Evolutionary conservation across 1,140 invertebrate species (phyloP).

Genomic region (Uloborus diversus): DNA sequence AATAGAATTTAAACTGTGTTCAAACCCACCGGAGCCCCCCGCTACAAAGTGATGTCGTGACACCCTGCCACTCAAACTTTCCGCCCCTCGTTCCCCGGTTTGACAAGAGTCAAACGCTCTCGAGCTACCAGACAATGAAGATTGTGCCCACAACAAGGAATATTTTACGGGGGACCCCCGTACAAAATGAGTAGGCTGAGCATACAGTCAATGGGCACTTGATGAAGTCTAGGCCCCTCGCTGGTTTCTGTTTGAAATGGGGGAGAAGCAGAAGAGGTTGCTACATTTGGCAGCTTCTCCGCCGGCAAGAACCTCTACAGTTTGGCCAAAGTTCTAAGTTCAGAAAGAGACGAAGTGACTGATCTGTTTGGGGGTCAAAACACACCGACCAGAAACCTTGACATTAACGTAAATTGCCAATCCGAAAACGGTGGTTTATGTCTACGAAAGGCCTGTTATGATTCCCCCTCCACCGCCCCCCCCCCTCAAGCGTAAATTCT

Average conservation of each 20-base stretch:
- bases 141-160: slow-evolving; percentile 6
- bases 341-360: too few relatives aligned
- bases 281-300: not conserved
- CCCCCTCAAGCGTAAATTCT: too few relatives aligned
- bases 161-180: not conserved
- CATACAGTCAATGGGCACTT: slow-evolving; percentile 6
- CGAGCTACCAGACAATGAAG: not conserved
- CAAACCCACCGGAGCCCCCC: too few relatives aligned
- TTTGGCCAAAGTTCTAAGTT: not conserved
- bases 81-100: not conserved
- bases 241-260: not conserved
- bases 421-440: too few relatives aligned
- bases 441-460: too few relatives aligned
- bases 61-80: not conserved
- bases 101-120: slow-evolving; percentile 23
- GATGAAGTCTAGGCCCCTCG: not conserved
- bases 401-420: too few relatives aligned
- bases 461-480: too few relatives aligned
- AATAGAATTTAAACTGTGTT: too few relatives aligned
- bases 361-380: too few relatives aligned
- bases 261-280: not conserved
- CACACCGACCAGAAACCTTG: too few relatives aligned
- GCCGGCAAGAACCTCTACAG: too few relatives aligned
- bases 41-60: too few relatives aligned
- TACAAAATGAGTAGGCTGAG: not conserved